Evolutionary conservation across 35 echinoderm and acorn worm genomes (phyloP).

Genomic region (Diadema setosum): DNA sequence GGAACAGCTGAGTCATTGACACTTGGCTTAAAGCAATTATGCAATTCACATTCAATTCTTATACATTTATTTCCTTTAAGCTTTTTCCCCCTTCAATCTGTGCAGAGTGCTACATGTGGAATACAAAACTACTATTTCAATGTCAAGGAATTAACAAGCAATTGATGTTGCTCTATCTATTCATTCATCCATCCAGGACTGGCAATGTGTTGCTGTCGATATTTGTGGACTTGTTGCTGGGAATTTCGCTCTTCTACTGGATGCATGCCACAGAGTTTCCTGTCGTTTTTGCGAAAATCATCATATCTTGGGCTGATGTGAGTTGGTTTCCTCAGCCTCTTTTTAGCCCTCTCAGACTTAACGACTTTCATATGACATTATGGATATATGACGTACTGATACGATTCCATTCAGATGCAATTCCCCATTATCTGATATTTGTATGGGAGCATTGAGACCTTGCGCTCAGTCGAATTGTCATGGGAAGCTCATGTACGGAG

Average conservation of each 20-base stretch:
- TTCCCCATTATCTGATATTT: neutral
- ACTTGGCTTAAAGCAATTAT: too few relatives aligned
- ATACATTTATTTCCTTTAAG: too few relatives aligned
- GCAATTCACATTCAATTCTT: too few relatives aligned
- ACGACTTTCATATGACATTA: neutral
- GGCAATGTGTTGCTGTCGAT: neutral
- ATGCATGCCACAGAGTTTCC: neutral
- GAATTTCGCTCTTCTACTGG: neutral
- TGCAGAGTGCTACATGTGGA: too few relatives aligned
- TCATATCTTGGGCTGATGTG: neutral
- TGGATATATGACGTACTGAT: neutral
- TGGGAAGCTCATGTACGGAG: neutral
- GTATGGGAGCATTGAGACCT: neutral
- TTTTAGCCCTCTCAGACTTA: too few relatives aligned
- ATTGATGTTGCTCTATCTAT: neutral
- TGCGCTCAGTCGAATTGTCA: neutral
- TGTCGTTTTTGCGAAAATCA: neutral
- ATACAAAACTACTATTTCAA: too few relatives aligned
- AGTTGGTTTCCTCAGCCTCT: too few relatives aligned
- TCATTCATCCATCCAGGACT: neutral
- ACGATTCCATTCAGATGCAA: neutral
- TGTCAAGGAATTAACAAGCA: too few relatives aligned
- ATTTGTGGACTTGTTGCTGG: neutral
- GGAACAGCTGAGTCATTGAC: too few relatives aligned
- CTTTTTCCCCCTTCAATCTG: too few relatives aligned